Base-by-base conservation (phyloP, 2,113 vertebrate species). In the Pteruthius melanotis region DNA sequence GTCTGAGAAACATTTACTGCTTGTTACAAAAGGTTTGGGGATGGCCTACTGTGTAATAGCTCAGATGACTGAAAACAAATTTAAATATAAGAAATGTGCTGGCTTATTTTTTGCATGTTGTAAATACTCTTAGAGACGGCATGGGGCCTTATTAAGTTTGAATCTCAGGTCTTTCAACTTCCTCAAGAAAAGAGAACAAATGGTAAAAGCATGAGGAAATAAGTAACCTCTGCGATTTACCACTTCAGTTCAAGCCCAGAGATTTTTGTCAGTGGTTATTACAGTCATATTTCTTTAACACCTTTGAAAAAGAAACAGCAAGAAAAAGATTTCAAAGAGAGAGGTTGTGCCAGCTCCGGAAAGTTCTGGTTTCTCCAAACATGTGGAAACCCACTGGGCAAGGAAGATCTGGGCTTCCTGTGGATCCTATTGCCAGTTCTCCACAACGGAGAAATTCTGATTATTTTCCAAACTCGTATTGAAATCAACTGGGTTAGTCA, bases 241-340 rank as follows among this genome's bases (percentile, higher is more conserved):
- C 98, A 99, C 99, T 99, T 99, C 98, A 98, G 97, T 97, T 98
- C 98, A 97, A 98, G 98, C 98, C 98, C 98, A 98, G 98, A 99
- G 99, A 99, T 99, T 99, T 99, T 97, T 99, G 98, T 99, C 98
- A 99, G 98, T 98, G 98, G 98, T 98, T 99, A 99, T 99, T 99
- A 99, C 98, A 98, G 98, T 99, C 98, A 98, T 98, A 98, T 98
- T 99, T 98, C 98, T 97, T 97, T 97, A 97, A 98, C 99, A 98
- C 98, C 98, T 99, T 99, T 98, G 93, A 96, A 97, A 97, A 98
- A 98, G 98, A 98, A 98, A 98, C 98, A 98, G 98, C 98, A 98
- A 98, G 97, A 65, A 89, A 97, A 92, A 95, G 95, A 97, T 98
- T 98, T 98, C 97, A 98, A 98, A 97, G 89, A 95, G 94, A 94